Conservation (phyloP, 2,113 vertebrate species). For the Melozone crissalis region DNA sequence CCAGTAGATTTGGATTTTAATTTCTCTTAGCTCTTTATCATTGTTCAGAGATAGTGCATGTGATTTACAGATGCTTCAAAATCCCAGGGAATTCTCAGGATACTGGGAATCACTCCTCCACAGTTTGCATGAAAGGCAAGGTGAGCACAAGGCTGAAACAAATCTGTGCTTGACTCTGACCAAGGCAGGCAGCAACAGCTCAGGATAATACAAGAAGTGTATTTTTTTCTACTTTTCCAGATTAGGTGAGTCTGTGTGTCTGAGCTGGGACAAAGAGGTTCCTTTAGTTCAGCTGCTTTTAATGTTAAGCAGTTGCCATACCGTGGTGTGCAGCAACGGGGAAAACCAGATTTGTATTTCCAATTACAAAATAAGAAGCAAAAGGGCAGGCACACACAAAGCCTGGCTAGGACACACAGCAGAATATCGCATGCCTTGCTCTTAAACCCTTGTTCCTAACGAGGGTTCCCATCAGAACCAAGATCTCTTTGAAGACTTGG, state of each 20-base stretch:
- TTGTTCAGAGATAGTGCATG: background rate
- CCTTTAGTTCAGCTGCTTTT: constrained; percentile 10
- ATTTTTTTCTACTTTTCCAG: background rate
- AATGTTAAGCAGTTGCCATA: background rate
- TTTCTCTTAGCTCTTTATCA: constrained; percentile 14
- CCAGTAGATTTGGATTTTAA: constrained; percentile 45
- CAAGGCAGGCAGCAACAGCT: background rate
- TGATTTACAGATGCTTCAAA: background rate
- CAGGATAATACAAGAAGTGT: background rate
- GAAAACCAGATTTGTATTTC: constrained; percentile 2
- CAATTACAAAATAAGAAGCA: background rate
- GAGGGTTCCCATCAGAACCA: background rate
- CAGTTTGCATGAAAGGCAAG: constrained; percentile 6
- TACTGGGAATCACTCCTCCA: background rate
- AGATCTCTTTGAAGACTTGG: constrained; percentile 28
- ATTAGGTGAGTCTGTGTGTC: background rate
- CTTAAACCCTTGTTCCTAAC: background rate
- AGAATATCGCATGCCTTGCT: background rate
- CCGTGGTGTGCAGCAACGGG: background rate
- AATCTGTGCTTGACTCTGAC: background rate
- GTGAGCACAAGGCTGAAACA: background rate
- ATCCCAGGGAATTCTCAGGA: background rate
- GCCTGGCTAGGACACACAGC: background rate
- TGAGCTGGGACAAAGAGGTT: background rate
- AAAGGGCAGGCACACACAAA: constrained; percentile 3